A percentile compares a stretch with the other conserved stretches of the same genome.
Evolutionary conservation across 2,888 invertebrate genomes (phyloP).

Genomic region (Zaprionus lineosus): DNA sequence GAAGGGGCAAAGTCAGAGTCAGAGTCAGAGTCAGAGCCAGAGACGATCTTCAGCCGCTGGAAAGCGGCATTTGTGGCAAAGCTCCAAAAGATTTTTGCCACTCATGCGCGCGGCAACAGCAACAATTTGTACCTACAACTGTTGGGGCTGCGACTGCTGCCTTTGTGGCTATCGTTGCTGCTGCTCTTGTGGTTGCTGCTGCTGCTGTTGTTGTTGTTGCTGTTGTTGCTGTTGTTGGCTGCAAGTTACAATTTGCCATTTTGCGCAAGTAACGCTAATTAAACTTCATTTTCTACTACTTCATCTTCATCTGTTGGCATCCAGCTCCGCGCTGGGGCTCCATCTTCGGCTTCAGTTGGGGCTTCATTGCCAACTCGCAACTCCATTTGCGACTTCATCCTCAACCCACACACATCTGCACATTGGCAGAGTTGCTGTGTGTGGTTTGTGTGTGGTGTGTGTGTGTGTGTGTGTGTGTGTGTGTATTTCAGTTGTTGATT

Average conservation of each 20-base stretch:
- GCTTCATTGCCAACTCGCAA: too few relatives aligned
- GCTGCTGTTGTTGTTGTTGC: conserved; percentile 1
- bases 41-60: background rate
- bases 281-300: conserved; percentile 79
- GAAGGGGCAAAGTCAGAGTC: too few relatives aligned
- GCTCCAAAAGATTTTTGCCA: conserved; percentile 55
- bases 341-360: background rate
- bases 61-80: conserved; percentile 40
- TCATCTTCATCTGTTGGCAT: conserved; percentile 64
- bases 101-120: conserved; percentile 41
- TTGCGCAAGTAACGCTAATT: conserved; percentile 80
- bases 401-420: conserved; percentile 53
- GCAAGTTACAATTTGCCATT: conserved; percentile 77
- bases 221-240: conserved; percentile 32
- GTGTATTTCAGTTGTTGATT: too few relatives aligned
- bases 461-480: too few relatives aligned
- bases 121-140: conserved; percentile 56
- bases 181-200: conserved; percentile 2
- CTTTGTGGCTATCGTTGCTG: conserved; percentile 10
- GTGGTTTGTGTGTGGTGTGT: conserved; percentile 39
- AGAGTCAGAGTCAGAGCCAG: background rate
- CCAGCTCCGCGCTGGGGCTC: background rate
- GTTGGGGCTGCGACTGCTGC: conserved; percentile 18
- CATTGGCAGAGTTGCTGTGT: too few relatives aligned
- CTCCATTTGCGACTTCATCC: conserved; percentile 20